Conservation (phyloP, 2,113 vertebrate species). For the Vanacampus margaritifer region DNA sequence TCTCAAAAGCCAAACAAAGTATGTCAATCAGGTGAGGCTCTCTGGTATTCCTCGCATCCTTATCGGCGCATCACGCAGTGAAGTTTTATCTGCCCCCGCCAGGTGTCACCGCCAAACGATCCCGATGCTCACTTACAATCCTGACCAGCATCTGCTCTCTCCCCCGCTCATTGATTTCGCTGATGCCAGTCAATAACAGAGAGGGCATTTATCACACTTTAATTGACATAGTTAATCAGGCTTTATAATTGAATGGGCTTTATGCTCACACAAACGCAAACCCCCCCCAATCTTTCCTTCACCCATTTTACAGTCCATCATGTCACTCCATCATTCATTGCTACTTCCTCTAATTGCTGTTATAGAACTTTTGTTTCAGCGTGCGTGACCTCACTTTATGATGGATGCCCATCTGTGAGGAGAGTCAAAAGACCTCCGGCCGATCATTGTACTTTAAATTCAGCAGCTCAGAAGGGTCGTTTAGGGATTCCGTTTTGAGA, state of each 20-base stretch:
- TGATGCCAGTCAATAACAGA: constrained; percentile 71
- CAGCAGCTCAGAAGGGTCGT: constrained; percentile 37
- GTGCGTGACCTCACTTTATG: constrained; percentile 52
- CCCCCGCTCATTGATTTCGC: constrained; percentile 64
- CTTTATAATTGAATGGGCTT: constrained; percentile 82
- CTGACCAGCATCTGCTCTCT: constrained; percentile 36
- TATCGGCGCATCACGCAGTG: constrained; percentile 65
- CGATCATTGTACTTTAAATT: constrained; percentile 29
- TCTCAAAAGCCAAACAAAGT: constrained; percentile 42
- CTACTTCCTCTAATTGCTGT: constrained; percentile 54
- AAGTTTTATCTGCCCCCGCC: constrained; percentile 71
- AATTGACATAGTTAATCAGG: constrained; percentile 83
- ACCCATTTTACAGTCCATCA: constrained; percentile 1
- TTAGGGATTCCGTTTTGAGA: constrained; percentile 47
- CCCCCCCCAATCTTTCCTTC: constrained; percentile 20
- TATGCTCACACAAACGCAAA: constrained; percentile 47
- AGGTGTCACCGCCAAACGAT: constrained; percentile 62
- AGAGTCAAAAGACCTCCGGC: constrained; percentile 49
- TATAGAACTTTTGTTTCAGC: constrained; percentile 54
- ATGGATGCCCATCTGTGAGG: constrained; percentile 54
- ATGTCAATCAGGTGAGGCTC: constrained; percentile 46
- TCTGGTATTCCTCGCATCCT: constrained; percentile 37
- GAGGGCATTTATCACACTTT: constrained; percentile 79
- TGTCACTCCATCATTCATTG: constrained; percentile 36
- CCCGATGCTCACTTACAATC: constrained; percentile 35